Evolutionary conservation across 92 coral and sea anemone species (phyloP).

Genomic region (Heliopora coerulea): DNA sequence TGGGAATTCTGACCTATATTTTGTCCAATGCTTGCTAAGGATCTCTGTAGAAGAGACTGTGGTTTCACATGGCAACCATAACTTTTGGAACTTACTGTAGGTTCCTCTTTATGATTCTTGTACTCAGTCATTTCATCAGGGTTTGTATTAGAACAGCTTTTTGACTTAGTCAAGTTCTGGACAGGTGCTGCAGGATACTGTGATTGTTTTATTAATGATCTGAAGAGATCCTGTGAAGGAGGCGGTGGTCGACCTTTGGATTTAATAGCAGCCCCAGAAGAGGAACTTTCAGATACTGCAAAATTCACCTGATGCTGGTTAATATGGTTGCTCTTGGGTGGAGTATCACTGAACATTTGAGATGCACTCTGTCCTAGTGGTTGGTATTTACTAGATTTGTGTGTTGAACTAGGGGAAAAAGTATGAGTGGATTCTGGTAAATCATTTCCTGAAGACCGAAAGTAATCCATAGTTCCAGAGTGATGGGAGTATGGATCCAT

Average conservation of each 20-base stretch:
- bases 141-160: slow-evolving; percentile 1
- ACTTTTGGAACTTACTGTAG: neutral
- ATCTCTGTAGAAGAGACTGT: neutral
- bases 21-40: neutral
- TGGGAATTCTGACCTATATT: no score
- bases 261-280: neutral
- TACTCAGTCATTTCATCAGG: neutral
- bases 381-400: neutral
- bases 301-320: neutral
- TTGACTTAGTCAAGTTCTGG: slow-evolving; percentile 10
- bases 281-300: neutral
- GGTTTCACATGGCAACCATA: neutral
- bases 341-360: neutral
- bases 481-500: neutral
- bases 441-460: no score
- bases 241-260: slow-evolving; percentile 80
- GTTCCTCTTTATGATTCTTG: neutral
- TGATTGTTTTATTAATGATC: slow-evolving; percentile 73
- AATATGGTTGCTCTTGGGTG: neutral
- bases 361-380: neutral
- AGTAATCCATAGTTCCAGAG: neutral
- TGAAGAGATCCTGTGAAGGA: slow-evolving; percentile 72
- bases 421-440: neutral
- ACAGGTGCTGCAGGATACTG: slow-evolving; percentile 83
- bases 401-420: neutral